Conservation (phyloP, 1,140 invertebrate species). For the Amphibalanus amphitrite region DNA sequence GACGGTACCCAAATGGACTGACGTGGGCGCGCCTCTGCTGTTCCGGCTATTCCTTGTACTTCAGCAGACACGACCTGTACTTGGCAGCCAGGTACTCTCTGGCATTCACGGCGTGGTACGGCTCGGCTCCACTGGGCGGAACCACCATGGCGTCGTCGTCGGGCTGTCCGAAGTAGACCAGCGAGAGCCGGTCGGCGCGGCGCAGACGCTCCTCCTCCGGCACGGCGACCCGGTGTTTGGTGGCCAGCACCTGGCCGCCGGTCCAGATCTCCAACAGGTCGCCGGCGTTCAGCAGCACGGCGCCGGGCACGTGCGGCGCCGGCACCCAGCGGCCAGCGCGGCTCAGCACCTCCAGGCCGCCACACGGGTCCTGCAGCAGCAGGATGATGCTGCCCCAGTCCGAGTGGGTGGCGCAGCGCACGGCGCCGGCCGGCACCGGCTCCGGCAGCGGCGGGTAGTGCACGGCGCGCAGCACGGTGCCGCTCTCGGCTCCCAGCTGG, state of each 20-base stretch:
- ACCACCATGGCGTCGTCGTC: constrained; percentile 38
- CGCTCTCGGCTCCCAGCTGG: too few species aligned
- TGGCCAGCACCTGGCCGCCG: constrained; percentile 43
- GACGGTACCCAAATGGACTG: too few species aligned
- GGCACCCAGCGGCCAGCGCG: constrained; percentile 48
- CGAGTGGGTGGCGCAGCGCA: constrained; percentile 46
- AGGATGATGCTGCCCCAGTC: constrained; percentile 57
- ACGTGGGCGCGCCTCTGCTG: too few species aligned
- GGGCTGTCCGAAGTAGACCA: constrained; percentile 59
- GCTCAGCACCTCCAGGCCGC: constrained; percentile 26
- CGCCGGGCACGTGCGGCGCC: constrained; percentile 54
- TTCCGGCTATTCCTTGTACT: too few species aligned
- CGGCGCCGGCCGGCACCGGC: constrained; percentile 28
- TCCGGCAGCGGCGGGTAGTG: constrained; percentile 41
- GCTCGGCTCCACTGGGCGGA: constrained; percentile 29
- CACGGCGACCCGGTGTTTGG: constrained; percentile 48
- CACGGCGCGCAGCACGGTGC: constrained; percentile 42
- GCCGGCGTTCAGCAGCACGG: constrained; percentile 59
- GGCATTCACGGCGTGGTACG: constrained; percentile 19
- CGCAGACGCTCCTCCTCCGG: constrained; percentile 40
- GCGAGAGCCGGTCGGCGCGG: constrained; percentile 43
- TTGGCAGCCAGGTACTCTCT: constrained; percentile 18
- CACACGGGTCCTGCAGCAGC: constrained; percentile 39
- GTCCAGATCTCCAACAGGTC: constrained; percentile 61
- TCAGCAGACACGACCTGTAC: too few species aligned